Evolutionary conservation across 1,140 invertebrate genomes (phyloP).

Genomic region (Cecropterus lyciades): DNA sequence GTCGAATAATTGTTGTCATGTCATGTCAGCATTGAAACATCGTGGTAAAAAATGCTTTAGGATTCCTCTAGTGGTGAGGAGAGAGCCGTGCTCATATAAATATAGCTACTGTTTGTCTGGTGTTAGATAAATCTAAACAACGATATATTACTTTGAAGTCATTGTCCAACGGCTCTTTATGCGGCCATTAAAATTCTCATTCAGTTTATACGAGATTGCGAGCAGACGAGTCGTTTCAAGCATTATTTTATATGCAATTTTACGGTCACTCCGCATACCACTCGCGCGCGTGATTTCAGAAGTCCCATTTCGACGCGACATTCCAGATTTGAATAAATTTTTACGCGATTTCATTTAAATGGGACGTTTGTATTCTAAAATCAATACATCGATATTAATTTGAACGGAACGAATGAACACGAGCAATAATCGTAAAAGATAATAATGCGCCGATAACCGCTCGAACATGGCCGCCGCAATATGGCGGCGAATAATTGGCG

Average conservation of each 20-base stretch:
- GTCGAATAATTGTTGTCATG: too few relatives aligned
- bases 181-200: constrained; percentile 12
- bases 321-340: too few relatives aligned
- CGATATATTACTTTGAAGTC: too few relatives aligned
- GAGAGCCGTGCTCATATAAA: too few relatives aligned
- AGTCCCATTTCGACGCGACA: too few relatives aligned
- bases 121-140: constrained; percentile 1
- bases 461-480: constrained; percentile 44
- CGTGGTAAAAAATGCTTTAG: too few relatives aligned
- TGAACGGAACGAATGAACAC: constrained; percentile 29
- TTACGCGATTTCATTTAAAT: constrained; percentile 34
- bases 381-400: constrained; percentile 48
- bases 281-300: too few relatives aligned
- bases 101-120: too few relatives aligned
- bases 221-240: constrained; percentile 8
- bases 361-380: constrained; percentile 14
- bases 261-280: not conserved
- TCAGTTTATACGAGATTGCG: constrained; percentile 22
- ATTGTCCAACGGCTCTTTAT: constrained; percentile 21
- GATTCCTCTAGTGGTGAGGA: too few relatives aligned
- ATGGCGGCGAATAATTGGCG: constrained; percentile 50
- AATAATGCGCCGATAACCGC: constrained; percentile 47
- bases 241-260: constrained; percentile 21
- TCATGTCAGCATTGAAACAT: too few relatives aligned
- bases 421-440: constrained; percentile 54